Base-by-base conservation (phyloP, 2,797 vertebrate genomes). In the Hippocampus kuda region DNA sequence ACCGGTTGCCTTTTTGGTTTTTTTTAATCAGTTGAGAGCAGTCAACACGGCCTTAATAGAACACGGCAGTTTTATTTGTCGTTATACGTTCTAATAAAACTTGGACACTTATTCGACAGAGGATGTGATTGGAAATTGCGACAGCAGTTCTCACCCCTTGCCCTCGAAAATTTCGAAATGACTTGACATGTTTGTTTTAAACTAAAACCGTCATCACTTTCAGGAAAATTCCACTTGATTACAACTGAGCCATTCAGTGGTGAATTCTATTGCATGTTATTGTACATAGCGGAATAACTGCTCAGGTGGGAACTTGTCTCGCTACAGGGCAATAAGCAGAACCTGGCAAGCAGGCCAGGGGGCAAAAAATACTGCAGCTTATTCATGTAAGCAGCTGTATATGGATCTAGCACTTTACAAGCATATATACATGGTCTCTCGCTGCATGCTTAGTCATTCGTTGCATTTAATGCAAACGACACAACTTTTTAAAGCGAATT, bases 141-240 rank as follows among this genome's bases (percentile, higher is more conserved):
- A 60, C 13, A 30, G 15, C 62, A 46, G 3, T 22, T 24, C 38
- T 41, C 60, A 5, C 53, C 18, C 7, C 63, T 4, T 15, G 11
- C 22, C 62, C 10, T 63, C 34, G 6, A 38, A 38, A 38, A 38
- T 38, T 7, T 38, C 54, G 13, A 2, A 65, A 46, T 11, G 42
- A 65, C 63, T 65, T 46, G 44, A 46, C 42, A 46, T 22, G 18
- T 34, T 44, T 1, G 27, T 66, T 10, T 65, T 15, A 46, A 16
- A 34, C 24, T 18, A 10, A 62, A 70, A 46, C 3, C 22, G 54
- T 62, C 60, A 65, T 60, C 61, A 49, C 11, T 34, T 53, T 8
- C 30, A 56, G 41, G 18, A 57, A 64, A 65, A 53, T 71, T 69
- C 26, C 59, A 44, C 38, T 68, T 65, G 34, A 42, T 68, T 34